Percentiles rank a stretch among this genome's conserved stretches.
These are phyloP conservation scores for Burhinus oedicnemus DNA, from an alignment of 2,113 vertebrate species.

Conservation along the genomic window DNA sequence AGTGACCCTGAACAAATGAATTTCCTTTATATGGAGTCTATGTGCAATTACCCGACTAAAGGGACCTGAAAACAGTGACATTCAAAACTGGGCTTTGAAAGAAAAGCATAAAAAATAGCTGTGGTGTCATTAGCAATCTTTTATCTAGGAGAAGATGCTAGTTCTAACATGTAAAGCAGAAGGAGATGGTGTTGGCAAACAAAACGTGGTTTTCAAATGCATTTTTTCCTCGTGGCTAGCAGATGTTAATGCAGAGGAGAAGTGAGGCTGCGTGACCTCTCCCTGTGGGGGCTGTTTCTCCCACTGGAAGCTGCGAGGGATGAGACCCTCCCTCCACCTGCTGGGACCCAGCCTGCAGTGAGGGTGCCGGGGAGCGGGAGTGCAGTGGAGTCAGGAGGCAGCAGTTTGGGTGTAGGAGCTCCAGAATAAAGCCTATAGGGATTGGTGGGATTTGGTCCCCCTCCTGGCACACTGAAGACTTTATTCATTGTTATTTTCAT, in stretches of 20 bases:
- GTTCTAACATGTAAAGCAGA: not conserved
- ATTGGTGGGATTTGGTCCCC: not conserved
- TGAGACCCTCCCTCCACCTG: no score
- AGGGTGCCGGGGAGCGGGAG: no score
- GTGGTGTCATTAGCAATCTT: not conserved
- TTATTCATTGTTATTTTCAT: not conserved
- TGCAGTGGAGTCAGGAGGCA: not conserved
- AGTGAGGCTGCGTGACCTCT: not conserved
- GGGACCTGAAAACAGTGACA: conserved; percentile 67
- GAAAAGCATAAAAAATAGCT: conserved; percentile 14
- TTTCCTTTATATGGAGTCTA: conserved; percentile 94
- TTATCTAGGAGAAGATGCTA: not conserved
- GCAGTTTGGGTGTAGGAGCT: not conserved
- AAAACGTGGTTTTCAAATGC: not conserved
- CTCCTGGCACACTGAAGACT: not conserved
- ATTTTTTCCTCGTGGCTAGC: not conserved
- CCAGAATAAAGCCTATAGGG: not conserved
- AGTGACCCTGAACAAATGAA: conserved; percentile 99
- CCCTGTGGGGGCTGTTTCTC: not conserved
- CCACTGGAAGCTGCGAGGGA: not conserved
- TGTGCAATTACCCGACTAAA: conserved; percentile 80
- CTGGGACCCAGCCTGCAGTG: not conserved
- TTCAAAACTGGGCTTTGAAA: conserved; percentile 48
- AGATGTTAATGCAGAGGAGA: not conserved
- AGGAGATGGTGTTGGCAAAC: not conserved